Evolutionary conservation across 2,888 invertebrate species (phyloP).

Genomic region (Congeria kusceri): DNA sequence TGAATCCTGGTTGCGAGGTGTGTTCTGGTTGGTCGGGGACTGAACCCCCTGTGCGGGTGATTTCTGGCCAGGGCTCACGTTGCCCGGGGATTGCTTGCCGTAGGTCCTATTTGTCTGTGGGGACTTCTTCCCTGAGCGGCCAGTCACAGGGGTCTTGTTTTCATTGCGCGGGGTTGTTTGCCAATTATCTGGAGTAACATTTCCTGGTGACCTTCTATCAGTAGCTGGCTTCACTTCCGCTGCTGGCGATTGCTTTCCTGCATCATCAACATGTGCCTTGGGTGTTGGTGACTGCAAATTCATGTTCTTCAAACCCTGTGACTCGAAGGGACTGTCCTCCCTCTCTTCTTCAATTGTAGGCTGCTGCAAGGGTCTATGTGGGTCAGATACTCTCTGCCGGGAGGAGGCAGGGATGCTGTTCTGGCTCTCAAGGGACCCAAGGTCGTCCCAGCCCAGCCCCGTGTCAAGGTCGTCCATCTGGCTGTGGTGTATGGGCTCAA

Average conservation of each 20-base stretch:
- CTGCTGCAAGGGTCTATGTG: conserved; percentile 36
- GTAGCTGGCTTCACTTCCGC: conserved; percentile 19
- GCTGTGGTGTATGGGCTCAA: conserved; percentile 49
- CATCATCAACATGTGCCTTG: conserved; percentile 20
- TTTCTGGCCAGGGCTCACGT: conserved; percentile 37
- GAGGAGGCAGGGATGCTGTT: conserved; percentile 53
- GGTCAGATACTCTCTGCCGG: conserved; percentile 54
- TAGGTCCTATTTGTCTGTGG: conserved; percentile 24
- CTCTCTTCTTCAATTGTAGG: conserved; percentile 51
- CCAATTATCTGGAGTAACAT: conserved; percentile 62
- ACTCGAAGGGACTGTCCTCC: conserved; percentile 61
- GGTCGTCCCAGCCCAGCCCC: conserved; percentile 65
- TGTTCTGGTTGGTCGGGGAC: conserved; percentile 6
- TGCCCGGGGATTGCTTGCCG: conserved; percentile 23
- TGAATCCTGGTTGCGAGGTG: conserved; percentile 41
- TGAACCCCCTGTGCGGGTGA: conserved; percentile 21
- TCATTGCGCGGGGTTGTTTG: conserved; percentile 41
- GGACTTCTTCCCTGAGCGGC: conserved; percentile 21
- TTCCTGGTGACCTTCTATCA: conserved; percentile 48
- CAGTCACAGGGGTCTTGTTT: conserved; percentile 41
- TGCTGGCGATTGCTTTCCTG: conserved; percentile 37
- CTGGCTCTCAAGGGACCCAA: conserved; percentile 51
- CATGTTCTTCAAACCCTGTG: conserved; percentile 55
- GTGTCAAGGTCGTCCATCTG: conserved; percentile 67
- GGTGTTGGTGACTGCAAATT: conserved; percentile 56